Base-by-base conservation (phyloP, 2,888 invertebrate genomes). In the Lacanobia oleracea region DNA sequence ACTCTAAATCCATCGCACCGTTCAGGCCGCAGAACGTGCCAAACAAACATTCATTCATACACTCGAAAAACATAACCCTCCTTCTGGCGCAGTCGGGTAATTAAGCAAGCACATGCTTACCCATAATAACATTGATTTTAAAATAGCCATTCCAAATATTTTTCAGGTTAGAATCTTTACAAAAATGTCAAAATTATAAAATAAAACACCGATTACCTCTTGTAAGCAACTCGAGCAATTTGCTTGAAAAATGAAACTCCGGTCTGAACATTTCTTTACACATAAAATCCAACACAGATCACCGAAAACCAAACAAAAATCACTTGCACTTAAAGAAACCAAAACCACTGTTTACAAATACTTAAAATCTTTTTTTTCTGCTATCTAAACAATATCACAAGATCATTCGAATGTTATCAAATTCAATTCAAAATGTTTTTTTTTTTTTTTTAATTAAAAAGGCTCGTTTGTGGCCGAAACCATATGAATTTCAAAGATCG, bases 231-330 rank as follows among this genome's bases (percentile, higher is more conserved):
- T 95, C 95, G 80, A 95, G 84, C 7, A 96, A 82, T 88, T 96
- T 96, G 81, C 95, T 95, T 12, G 95, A 95, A 84, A 95, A 96
- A 88, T 94, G 95, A 87, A 94, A 96, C 75, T 94, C 95, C 53
- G 93, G 91, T 18, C 87, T 88, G 73, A 95, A 94, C 94, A 95
- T 95, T 75, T 85, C 87, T 59, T 74, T 74, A 85, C 91, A 90
- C 91, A 90, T 92, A 67, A 81, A 88, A 72, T 65, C 68, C 10
- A 76, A 67, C 9, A 16, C 6, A 60, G 60, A 61, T 65, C 63
- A 75, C 71, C 2, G 16, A 8, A 0, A n/a, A 68, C 45, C 1
- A 72, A 64, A 57, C 16, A 4, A n/a, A 62, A 27, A 64, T 37
- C 61, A 71, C 53, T 61, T n/a, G 37, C 57, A 72, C 72, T 56